These are phyloP conservation scores for Monodelphis domestica DNA, from an alignment of 2,797 vertebrate species.

Conservation along the genomic window DNA sequence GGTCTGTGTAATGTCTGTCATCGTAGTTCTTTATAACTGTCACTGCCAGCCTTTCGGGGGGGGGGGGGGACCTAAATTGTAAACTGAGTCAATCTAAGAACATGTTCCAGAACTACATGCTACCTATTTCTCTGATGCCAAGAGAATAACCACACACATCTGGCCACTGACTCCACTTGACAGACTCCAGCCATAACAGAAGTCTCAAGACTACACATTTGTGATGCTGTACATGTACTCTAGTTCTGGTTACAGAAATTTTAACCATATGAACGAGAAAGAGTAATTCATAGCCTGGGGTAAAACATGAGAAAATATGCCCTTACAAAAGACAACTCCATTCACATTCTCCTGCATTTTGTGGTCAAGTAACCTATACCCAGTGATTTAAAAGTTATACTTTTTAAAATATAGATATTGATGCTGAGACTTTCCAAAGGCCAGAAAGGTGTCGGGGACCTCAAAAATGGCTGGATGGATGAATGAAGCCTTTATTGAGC, in stretches of 20 bases:
- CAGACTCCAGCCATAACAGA: background rate
- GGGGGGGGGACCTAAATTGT: slow-evolving; percentile 66
- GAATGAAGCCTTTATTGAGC: background rate
- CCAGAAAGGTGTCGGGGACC: background rate
- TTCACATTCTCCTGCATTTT: background rate
- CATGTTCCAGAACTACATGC: slow-evolving; percentile 42
- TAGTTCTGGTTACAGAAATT: background rate
- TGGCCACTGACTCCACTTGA: background rate
- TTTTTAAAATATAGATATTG: background rate
- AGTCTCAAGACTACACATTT: background rate
- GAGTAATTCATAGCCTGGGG: background rate
- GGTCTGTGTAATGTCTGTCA: slow-evolving; percentile 70
- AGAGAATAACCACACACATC: background rate
- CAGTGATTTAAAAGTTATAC: background rate
- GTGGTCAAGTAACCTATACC: background rate
- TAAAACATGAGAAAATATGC: background rate
- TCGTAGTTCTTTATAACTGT: slow-evolving; percentile 61
- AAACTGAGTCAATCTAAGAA: slow-evolving; percentile 60
- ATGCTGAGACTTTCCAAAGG: background rate
- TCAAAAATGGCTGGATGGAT: background rate
- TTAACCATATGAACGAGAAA: background rate
- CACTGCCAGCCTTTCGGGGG: slow-evolving; percentile 53
- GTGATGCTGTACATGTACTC: background rate
- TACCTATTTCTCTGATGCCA: slow-evolving; percentile 16
- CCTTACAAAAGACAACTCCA: background rate